Evolutionary conservation across 1,140 invertebrate genomes (phyloP).

Genomic region (Zaprionus inermis): DNA sequence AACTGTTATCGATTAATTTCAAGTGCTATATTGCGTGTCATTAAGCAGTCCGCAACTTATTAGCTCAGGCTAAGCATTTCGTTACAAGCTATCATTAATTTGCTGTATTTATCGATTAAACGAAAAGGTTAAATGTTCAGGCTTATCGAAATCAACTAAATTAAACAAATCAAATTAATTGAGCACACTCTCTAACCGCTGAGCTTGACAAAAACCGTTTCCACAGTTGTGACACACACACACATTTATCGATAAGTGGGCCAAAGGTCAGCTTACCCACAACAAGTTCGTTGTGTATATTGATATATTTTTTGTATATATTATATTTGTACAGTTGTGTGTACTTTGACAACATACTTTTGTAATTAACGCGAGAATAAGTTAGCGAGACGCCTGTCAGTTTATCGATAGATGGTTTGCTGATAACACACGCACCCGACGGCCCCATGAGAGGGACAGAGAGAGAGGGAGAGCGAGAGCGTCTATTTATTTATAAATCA

Average conservation of each 20-base stretch:
- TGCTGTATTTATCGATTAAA: slow-evolving; percentile 14
- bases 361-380: slow-evolving; percentile 37
- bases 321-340: not conserved
- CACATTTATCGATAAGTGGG: slow-evolving; percentile 1
- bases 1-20: no score
- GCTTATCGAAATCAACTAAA: not conserved
- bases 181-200: not conserved
- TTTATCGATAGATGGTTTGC: slow-evolving; percentile 41
- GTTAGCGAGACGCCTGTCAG: slow-evolving; percentile 22
- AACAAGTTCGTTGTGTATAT: not conserved
- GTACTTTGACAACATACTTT: slow-evolving; percentile 7
- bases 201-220: not conserved
- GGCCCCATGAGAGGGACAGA: not conserved
- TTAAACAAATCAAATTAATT: not conserved
- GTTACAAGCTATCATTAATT: no score
- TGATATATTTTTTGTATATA: not conserved
- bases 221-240: no score
- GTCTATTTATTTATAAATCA: slow-evolving; percentile 42
- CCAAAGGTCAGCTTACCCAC: not conserved
- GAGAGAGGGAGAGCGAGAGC: not conserved
- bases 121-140: not conserved
- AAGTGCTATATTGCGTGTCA: no score
- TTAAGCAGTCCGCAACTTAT: no score
- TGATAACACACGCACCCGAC: slow-evolving; percentile 15
- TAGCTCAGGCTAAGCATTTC: no score